A percentile compares a stretch with the other conserved stretches of the same genome.
These are phyloP conservation scores for Atherix ibis DNA, from an alignment of 2,888 invertebrate species.

Conservation along the genomic window DNA sequence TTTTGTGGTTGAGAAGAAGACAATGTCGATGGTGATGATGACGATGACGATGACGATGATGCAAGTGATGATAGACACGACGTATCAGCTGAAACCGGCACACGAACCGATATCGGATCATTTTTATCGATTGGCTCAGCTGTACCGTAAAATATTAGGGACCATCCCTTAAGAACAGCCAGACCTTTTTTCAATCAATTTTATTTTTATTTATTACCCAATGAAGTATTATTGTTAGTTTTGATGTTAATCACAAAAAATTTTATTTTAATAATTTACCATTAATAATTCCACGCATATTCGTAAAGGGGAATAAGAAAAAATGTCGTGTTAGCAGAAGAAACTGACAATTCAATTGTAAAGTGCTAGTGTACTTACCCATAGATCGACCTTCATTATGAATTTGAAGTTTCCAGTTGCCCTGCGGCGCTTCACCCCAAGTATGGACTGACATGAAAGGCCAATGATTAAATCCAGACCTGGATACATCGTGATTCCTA, in stretches of 20 bases:
- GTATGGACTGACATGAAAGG: slow-evolving; percentile 99
- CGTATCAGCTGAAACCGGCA: too few relatives aligned
- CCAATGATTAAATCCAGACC: slow-evolving; percentile 91
- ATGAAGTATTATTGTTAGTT: too few relatives aligned
- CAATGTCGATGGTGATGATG: not conserved
- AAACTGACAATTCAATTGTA: too few relatives aligned
- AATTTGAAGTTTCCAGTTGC: slow-evolving; percentile 89
- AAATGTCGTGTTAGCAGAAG: too few relatives aligned
- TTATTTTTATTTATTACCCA: too few relatives aligned
- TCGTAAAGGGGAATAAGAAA: too few relatives aligned
- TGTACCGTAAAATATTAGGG: slow-evolving; percentile 83
- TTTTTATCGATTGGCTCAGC: slow-evolving; percentile 43
- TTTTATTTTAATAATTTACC: too few relatives aligned
- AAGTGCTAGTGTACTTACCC: slow-evolving; percentile 51
- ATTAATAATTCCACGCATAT: too few relatives aligned
- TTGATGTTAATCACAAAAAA: too few relatives aligned
- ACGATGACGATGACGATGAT: not conserved
- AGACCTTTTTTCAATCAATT: slow-evolving; percentile 43
- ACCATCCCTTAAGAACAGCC: slow-evolving; percentile 84
- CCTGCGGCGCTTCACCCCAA: slow-evolving; percentile 93
- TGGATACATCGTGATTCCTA: slow-evolving; percentile 62
- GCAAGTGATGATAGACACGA: too few relatives aligned
- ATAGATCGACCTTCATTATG: slow-evolving; percentile 84
- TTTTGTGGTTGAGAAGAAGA: slow-evolving; percentile 22
- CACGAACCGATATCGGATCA: slow-evolving; percentile 39